Evolutionary conservation across 1,140 invertebrate genomes (phyloP).

Genomic region (Diabrotica undecimpunctata): DNA sequence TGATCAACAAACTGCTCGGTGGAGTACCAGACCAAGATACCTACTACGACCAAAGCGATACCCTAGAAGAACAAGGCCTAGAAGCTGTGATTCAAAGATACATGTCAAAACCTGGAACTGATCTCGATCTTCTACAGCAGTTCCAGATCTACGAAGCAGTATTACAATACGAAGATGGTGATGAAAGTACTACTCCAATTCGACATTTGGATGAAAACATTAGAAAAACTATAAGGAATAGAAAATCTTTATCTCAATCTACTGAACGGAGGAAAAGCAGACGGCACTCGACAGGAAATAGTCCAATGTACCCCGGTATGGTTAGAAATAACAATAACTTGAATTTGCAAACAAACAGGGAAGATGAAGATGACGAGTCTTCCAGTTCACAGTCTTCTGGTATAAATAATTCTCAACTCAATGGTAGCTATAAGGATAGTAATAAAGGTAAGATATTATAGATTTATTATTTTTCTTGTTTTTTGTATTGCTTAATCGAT

Average conservation of each 20-base stretch:
- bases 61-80: constrained; percentile 94
- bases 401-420: constrained; percentile 52
- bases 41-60: constrained; percentile 97
- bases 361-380: constrained; percentile 53
- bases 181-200: constrained; percentile 62
- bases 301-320: constrained; percentile 49
- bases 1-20: constrained; percentile 95
- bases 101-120: constrained; percentile 90
- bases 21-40: constrained; percentile 95
- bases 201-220: constrained; percentile 77
- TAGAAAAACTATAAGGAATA: constrained; percentile 70
- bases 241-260: constrained; percentile 61
- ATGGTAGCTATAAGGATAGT: constrained; percentile 55
- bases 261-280: constrained; percentile 71
- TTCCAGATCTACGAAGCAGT: constrained; percentile 95
- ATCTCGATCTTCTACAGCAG: constrained; percentile 88
- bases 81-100: constrained; percentile 88
- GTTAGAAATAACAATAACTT: constrained; percentile 34
- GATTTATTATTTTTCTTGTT: constrained; percentile 10
- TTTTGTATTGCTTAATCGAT: constrained; percentile 8
- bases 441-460: constrained; percentile 49
- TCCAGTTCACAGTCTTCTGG: constrained; percentile 56
- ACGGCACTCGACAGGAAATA: constrained; percentile 66
- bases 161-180: constrained; percentile 82
- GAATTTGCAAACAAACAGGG: constrained; percentile 23